Evolutionary conservation across 2,888 invertebrate genomes (phyloP).

Genomic region (Eupithecia insigniata): DNA sequence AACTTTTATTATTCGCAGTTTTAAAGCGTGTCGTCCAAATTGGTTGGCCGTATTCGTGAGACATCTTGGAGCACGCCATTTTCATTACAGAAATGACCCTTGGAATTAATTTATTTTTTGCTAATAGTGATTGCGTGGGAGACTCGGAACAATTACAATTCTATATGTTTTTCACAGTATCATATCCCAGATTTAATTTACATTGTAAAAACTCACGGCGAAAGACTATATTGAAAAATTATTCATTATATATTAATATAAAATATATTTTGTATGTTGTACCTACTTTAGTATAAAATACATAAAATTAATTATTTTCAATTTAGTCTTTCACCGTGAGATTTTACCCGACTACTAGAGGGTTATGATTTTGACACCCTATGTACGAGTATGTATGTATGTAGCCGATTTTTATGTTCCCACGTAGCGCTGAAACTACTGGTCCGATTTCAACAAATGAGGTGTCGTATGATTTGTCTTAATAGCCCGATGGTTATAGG

Average conservation of each 20-base stretch:
- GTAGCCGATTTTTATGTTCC: too few species aligned
- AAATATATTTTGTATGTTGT: background rate
- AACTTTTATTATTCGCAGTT: conserved; percentile 82
- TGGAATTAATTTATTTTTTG: conserved; percentile 61
- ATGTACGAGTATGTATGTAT: too few species aligned
- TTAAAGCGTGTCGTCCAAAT: conserved; percentile 81
- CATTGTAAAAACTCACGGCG: background rate
- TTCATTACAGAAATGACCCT: conserved; percentile 68
- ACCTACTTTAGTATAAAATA: too few species aligned
- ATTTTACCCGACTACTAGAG: too few species aligned
- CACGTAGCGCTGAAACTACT: too few species aligned
- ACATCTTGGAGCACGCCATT: conserved; percentile 65
- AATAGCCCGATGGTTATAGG: too few species aligned
- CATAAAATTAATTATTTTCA: too few species aligned
- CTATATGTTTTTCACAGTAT: background rate
- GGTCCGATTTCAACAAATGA: too few species aligned
- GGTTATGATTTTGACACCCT: too few species aligned
- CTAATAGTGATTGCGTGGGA: conserved; percentile 21
- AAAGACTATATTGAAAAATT: background rate
- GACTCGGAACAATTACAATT: conserved; percentile 13
- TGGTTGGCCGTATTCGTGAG: conserved; percentile 78
- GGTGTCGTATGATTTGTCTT: too few species aligned
- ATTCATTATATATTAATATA: too few species aligned
- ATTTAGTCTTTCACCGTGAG: too few species aligned
- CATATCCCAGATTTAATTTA: background rate